A percentile compares a stretch with the other conserved stretches of the same genome.
These are phyloP conservation scores for Neolamprologus hecqui DNA, from an alignment of 2,113 vertebrate species.

Conservation along the genomic window DNA sequence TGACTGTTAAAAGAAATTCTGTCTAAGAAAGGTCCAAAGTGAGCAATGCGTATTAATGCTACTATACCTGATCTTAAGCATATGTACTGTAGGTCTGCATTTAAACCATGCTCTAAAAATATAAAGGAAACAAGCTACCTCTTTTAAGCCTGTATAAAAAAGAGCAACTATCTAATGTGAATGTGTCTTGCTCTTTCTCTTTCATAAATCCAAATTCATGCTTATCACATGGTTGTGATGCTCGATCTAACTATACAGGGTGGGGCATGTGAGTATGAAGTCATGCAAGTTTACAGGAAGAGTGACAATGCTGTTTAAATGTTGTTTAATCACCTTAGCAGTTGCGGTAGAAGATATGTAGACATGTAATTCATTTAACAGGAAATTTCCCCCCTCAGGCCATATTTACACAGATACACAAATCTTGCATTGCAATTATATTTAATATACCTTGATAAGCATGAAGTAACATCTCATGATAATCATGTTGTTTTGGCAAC, in stretches of 20 bases:
- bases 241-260: neutral
- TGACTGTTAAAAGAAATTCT: neutral
- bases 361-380: neutral
- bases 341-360: neutral
- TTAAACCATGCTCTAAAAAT: neutral
- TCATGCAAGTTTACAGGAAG: neutral
- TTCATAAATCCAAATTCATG: conserved; percentile 19
- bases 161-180: neutral
- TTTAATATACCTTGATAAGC: neutral
- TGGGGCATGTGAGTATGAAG: neutral
- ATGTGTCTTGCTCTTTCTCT: conserved; percentile 8
- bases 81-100: conserved; percentile 1
- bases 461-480: neutral
- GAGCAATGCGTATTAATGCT: neutral
- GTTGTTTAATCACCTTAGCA: neutral
- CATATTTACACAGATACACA: neutral
- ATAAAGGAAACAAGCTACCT: conserved; percentile 26
- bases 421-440: neutral
- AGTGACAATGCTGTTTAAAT: neutral
- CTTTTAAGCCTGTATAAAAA: conserved; percentile 4
- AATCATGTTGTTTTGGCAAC: neutral
- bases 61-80: neutral
- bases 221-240: neutral
- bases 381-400: neutral
- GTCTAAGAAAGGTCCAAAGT: neutral